Evolutionary conservation across 2,113 vertebrate genomes (phyloP), one percentile per base, ranked within the genome.

Genomic region (Psittacara wagleri): DNA sequence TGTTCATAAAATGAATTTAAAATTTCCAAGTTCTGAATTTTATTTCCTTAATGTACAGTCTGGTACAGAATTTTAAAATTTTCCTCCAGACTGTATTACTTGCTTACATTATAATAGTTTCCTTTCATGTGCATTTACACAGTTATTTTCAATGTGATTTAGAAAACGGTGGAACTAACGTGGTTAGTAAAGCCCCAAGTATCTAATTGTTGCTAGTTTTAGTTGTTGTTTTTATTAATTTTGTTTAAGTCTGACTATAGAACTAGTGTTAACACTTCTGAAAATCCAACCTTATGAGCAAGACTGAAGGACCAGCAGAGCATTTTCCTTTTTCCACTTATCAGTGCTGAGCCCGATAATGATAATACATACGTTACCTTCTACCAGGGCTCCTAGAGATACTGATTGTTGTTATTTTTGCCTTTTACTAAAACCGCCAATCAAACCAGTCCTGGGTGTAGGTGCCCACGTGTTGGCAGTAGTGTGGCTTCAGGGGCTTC

Each of bases 381-480:
- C 23, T 46, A 49, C n/a, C 35, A 75, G 66, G 61, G 25, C 28
- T 70, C 54, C 35, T 29, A 33, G 31, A 29, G 39, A 8, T 14
- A 6, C 4, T 39, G 11, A 18, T 24, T 44, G 12, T 4, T 3
- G 9, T n/a, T 78, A 37, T 33, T 88, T 88, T 78, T 74, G 24
- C 31, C 39, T 18, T 67, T 80, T 41, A 39, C 8, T n/a, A 31
- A 64, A 48, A 14, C 6, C 31, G 10, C 8, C 9, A 41, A 8
- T 29, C 16, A 57, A 22, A 57, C 55, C 31, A n/a, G 3, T 33
- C 19, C 5, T 8, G 20, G 2, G 5, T 43, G 16, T 2, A 10
- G 7, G 4, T 41, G 11, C 9, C 44, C 39, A 39, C 23, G 5
- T 1, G 2, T 1, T 31, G 17, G 15, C n/a, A 49, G 43, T 0